Evolutionary conservation across 2,113 vertebrate genomes (phyloP).

Genomic region (Lipophrys pholis): DNA sequence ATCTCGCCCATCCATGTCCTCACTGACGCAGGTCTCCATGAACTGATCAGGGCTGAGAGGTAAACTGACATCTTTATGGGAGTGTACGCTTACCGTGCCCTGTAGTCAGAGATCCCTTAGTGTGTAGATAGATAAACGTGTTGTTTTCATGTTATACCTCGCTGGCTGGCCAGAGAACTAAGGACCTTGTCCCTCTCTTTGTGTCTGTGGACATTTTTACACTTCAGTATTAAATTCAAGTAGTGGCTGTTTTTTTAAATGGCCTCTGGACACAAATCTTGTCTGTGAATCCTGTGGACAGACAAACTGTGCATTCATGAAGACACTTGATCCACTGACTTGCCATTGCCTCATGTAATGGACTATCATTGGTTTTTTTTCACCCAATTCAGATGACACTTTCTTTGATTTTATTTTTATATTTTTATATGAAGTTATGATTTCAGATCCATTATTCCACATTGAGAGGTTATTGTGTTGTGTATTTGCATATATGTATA

Average conservation of each 20-base stretch:
- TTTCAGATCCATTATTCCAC: constrained; percentile 74
- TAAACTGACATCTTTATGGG: constrained; percentile 41
- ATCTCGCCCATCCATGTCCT: constrained; percentile 26
- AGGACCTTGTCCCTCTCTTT: constrained; percentile 72
- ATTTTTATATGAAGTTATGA: constrained; percentile 79
- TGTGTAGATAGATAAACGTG: constrained; percentile 74
- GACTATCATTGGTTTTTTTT: constrained; percentile 46
- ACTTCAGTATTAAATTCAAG: constrained; percentile 70
- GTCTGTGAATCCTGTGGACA: constrained; percentile 52
- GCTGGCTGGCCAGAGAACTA: constrained; percentile 86
- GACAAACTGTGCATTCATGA: constrained; percentile 30
- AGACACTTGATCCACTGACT: constrained; percentile 47
- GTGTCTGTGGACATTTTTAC: constrained; percentile 71
- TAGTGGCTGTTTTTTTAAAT: constrained; percentile 70
- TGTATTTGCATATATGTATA: constrained; percentile 81
- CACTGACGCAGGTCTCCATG: constrained; percentile 75
- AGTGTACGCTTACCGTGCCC: constrained; percentile 65
- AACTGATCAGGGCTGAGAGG: constrained; percentile 68
- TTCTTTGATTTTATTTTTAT: constrained; percentile 75
- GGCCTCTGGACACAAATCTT: constrained; percentile 48
- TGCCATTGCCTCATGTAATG: constrained; percentile 62
- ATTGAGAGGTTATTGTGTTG: constrained; percentile 72
- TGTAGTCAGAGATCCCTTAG: constrained; percentile 78
- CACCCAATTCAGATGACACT: constrained; percentile 49
- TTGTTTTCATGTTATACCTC: constrained; percentile 75